Base-by-base conservation (phyloP, 2,888 invertebrate genomes). In the Euproctis similis region DNA sequence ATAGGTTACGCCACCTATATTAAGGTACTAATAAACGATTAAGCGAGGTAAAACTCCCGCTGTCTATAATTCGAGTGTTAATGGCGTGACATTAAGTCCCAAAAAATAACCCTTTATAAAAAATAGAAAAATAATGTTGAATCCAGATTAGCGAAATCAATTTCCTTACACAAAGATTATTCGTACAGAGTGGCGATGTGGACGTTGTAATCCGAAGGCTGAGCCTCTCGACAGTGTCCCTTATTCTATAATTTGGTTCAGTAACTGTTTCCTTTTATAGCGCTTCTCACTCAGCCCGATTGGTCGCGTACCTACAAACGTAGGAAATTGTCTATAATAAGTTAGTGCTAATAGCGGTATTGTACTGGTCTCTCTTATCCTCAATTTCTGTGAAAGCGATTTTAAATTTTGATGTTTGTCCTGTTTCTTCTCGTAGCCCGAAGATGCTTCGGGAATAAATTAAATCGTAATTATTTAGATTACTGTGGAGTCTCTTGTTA, bases 251-350 rank as follows among this genome's bases (percentile, higher is more conserved):
- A 64, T 59, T 60, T 58, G 58, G 47, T 54, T 54, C 59, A 54
- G 61, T 66, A 66, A 65, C 66, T 54, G 67, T 67, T 67, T 73
- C 71, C 70, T 44, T 69, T 73, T 75, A 76, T 68, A 56, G 67
- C 61, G 57, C 50, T 62, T 70, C 66, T 74, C 70, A 75, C 77
- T 78, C 72, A 70, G 62, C 45, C 51, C 65, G 64, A 77, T 77
- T 77, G 77, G 69, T 73, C 70, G 62, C 60, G 53, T 66, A n/a
- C n/a, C n/a, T n/a, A 66, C 55, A 52, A 59, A 59, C 54, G 59
- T 60, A 67, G 68, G 69, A 71, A 70, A 75, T 74, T 68, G 71
- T 69, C 68, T 57, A 66, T 70, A 68, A 69, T 69, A 69, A 72
- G 57, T 72, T 68, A 73, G 60, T 57, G 58, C 59, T 70, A 65